These are phyloP conservation scores for Cossypha caffra DNA, from an alignment of 2,797 vertebrate genomes.

Conservation along the genomic window DNA sequence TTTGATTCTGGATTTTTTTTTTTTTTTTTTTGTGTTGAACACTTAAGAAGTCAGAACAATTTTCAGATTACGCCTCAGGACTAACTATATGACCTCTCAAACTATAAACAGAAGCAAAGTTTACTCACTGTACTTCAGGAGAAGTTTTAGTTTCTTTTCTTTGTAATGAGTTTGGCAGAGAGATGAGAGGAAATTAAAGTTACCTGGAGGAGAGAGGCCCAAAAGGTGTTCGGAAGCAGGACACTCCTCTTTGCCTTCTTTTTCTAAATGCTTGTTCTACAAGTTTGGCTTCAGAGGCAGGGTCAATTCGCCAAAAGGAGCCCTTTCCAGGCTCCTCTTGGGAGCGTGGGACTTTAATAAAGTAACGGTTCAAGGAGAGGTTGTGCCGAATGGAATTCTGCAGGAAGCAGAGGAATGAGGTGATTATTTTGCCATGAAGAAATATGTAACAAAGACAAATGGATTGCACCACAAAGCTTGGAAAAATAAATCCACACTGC, in stretches of 20 bases:
- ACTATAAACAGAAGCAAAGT: not conserved
- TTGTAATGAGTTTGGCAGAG: not conserved
- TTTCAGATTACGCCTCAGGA: conserved; percentile 8
- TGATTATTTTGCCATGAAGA: not conserved
- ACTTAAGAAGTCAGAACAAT: not conserved
- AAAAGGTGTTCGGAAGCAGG: conserved; percentile 97
- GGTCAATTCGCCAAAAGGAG: conserved; percentile 98
- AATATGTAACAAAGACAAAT: not conserved
- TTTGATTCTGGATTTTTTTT: not conserved
- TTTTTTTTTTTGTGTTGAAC: not conserved
- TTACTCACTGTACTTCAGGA: not conserved
- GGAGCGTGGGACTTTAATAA: conserved; percentile 97
- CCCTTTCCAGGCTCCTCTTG: conserved; percentile 98
- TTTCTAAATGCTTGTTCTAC: conserved; percentile 98
- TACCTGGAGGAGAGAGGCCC: conserved; percentile 97
- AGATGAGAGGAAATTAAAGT: not conserved
- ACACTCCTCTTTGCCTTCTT: conserved; percentile 93
- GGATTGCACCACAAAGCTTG: not conserved
- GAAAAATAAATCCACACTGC: not conserved
- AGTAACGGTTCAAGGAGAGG: conserved; percentile 98
- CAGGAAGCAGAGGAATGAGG: conserved; percentile 3
- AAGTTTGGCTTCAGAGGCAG: conserved; percentile 93
- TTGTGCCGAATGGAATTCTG: conserved; percentile 99
- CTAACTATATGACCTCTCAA: not conserved
- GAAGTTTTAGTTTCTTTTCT: not conserved